Evolutionary conservation across 2,113 vertebrate genomes (phyloP), one percentile per base, ranked within the genome.

Genomic region (Dasyornis broadbenti): DNA sequence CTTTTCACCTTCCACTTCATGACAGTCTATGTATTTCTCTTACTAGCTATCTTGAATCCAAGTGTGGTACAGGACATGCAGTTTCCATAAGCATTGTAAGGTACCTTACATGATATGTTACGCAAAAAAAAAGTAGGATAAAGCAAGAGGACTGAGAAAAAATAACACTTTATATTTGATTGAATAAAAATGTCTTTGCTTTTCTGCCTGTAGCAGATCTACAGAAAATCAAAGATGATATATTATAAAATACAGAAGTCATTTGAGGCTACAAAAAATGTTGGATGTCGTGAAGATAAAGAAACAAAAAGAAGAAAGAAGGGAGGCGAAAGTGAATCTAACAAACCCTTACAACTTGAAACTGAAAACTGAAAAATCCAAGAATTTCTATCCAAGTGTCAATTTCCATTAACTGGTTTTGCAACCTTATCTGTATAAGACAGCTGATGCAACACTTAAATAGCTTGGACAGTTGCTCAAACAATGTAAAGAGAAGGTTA

Each of bases 21-120:
- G 39, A 49, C 13, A 30, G 9, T 40, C 37, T 54, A 27, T 40
- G 6, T 42, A 11, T 21, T 54, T 85, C 10, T 52, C 9, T 70
- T 42, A 35, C 22, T 5, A 53, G 7, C 14, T 78, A 30, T 44
- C 82, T 49, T 47, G 31, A 83, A 83, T 37, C 15, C 23, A 64
- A 53, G 5, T 33, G 44, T 33, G 27, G 7, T 23, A 42, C 12
- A 18, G 27, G 79, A 30, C 11, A 44, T n/a, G 5, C 9, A 50
- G 23, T 79, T 66, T 65, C 44, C 9, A 9, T 4, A 27, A 7
- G 4, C 27, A 13, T 31, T 65, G 28, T 52, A 10, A n/a, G 3
- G 82, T 70, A 45, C 7, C 0, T 0, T 11, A 73, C 9, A 31
- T 12, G 8, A 28, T 8, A 15, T 28, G n/a, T n/a, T n/a, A n/a